Conservation (phyloP, 2,797 vertebrate genomes). For the Gallinago nigripennis region DNA sequence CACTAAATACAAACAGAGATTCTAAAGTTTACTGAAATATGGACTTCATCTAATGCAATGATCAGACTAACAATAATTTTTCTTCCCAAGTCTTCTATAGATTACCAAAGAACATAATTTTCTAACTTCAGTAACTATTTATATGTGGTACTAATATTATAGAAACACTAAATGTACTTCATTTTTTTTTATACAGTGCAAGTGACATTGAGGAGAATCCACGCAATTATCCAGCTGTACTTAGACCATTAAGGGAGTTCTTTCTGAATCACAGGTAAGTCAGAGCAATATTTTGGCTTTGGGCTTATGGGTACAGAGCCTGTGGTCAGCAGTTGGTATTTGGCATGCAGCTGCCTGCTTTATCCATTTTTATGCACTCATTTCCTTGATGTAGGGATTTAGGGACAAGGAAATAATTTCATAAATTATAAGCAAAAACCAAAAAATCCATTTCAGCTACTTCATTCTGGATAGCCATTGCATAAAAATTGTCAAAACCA, state of each 20-base stretch:
- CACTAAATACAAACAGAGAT: background rate
- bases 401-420: slow-evolving; percentile 65
- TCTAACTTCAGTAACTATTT: background rate
- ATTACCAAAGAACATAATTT: background rate
- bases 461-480: slow-evolving; percentile 52
- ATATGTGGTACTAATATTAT: background rate
- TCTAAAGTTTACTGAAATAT: background rate
- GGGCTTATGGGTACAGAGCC: background rate
- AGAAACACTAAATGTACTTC: background rate
- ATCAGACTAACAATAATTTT: background rate
- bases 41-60: background rate
- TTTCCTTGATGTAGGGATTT: slow-evolving; percentile 70
- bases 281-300: slow-evolving; percentile 28
- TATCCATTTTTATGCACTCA: slow-evolving; percentile 36
- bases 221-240: background rate
- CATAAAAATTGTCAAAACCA: slow-evolving; percentile 60
- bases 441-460: slow-evolving; percentile 33
- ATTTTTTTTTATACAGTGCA: slow-evolving; percentile 30
- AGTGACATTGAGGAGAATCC: background rate
- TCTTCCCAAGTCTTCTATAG: background rate
- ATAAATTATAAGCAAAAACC: slow-evolving; percentile 29
- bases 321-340: slow-evolving; percentile 35
- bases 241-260: background rate
- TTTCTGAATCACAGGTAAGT: slow-evolving; percentile 38
- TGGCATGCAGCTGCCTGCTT: slow-evolving; percentile 38